Evolutionary conservation across 2,888 invertebrate genomes (phyloP).

Genomic region (Venustoraphidia nigricollis): DNA sequence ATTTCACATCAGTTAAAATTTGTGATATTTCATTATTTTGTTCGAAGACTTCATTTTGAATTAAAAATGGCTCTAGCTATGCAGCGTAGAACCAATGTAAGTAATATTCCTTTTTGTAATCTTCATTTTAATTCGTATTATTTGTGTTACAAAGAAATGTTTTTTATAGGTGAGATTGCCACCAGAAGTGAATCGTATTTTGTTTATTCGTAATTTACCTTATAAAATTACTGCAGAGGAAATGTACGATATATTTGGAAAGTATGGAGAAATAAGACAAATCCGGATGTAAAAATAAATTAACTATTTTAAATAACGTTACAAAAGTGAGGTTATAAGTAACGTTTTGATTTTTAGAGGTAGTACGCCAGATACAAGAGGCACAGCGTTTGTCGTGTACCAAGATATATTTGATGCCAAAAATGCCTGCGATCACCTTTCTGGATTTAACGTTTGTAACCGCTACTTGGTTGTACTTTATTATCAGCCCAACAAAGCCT

Average conservation of each 20-base stretch:
- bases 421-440: constrained; percentile 97
- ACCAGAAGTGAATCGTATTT: constrained; percentile 94
- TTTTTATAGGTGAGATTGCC: constrained; percentile 74
- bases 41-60: too few species aligned
- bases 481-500: constrained; percentile 91
- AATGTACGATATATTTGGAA: constrained; percentile 99
- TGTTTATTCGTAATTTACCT: constrained; percentile 93
- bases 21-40: too few species aligned
- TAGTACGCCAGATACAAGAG: constrained; percentile 93
- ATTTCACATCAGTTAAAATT: too few species aligned
- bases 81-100: constrained; percentile 61
- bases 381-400: constrained; percentile 98
- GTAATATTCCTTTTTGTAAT: constrained; percentile 17
- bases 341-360: constrained; percentile 45
- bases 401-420: constrained; percentile 99
- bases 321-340: too few species aligned
- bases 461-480: constrained; percentile 97
- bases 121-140: too few species aligned
- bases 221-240: constrained; percentile 99
- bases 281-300: constrained; percentile 71
- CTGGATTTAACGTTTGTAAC: constrained; percentile 98
- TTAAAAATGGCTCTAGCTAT: constrained; percentile 48
- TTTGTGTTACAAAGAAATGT: too few species aligned
- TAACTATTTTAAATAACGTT: too few species aligned
- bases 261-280: constrained; percentile 97